These are phyloP conservation scores for Endomychus coccineus DNA, from an alignment of 2,888 invertebrate species.

Conservation along the genomic window DNA sequence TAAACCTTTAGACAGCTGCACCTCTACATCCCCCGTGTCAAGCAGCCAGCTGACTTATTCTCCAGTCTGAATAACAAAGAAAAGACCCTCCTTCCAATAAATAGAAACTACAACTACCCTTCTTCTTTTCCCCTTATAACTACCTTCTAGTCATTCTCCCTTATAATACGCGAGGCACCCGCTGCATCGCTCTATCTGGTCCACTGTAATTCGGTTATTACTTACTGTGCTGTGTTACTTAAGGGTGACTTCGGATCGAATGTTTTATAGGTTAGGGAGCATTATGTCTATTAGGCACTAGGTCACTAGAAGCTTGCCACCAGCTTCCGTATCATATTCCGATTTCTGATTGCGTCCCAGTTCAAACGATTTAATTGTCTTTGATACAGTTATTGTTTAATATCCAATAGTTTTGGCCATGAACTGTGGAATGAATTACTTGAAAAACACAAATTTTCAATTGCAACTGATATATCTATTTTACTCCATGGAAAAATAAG, in stretches of 20 bases:
- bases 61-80: constrained; percentile 41
- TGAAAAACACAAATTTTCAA: no score
- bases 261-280: constrained; percentile 25
- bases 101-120: constrained; percentile 27
- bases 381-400: no score
- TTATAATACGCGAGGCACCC: neutral
- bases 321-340: constrained; percentile 7
- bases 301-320: constrained; percentile 31
- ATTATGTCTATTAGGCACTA: constrained; percentile 24
- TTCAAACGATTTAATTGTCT: neutral
- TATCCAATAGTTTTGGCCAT: no score
- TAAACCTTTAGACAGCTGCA: constrained; percentile 28
- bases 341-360: neutral
- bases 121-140: constrained; percentile 16
- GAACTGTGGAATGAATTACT: no score
- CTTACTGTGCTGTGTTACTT: constrained; percentile 11
- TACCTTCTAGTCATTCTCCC: constrained; percentile 10
- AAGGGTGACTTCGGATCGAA: constrained; percentile 24
- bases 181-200: constrained; percentile 9
- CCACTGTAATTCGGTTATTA: constrained; percentile 11
- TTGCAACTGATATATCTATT: no score
- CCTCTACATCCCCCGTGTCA: constrained; percentile 14
- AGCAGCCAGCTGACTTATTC: constrained; percentile 44
- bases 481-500: no score
- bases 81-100: constrained; percentile 38